Conservation (phyloP, 1,140 invertebrate species). For the Chlorops oryzae region DNA sequence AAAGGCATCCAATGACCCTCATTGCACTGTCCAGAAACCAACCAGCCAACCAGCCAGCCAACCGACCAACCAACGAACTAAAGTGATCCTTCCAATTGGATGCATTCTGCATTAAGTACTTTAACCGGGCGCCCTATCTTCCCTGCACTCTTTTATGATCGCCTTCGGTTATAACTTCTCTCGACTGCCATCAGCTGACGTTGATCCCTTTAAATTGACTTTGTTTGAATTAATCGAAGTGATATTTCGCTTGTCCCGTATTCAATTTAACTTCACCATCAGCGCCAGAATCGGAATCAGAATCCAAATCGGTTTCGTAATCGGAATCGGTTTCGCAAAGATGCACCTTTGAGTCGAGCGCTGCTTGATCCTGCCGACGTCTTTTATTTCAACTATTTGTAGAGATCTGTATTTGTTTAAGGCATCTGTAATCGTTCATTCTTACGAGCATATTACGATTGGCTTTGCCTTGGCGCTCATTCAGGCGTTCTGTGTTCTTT, state of each 20-base stretch:
- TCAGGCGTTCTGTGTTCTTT: too few species aligned
- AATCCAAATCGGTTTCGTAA: not conserved
- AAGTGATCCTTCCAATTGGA: conserved; percentile 18
- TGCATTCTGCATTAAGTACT: conserved; percentile 6
- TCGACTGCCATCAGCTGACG: conserved; percentile 14
- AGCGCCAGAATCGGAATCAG: not conserved
- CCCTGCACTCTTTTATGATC: not conserved
- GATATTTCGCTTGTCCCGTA: conserved; percentile 21
- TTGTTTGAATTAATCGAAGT: conserved; percentile 23
- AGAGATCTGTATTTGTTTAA: too few species aligned
- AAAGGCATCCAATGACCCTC: not conserved
- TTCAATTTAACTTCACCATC: conserved; percentile 14
- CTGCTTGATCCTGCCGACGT: not conserved
- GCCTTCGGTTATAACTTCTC: conserved; percentile 3
- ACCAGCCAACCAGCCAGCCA: not conserved
- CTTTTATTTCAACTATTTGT: not conserved
- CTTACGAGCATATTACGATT: too few species aligned
- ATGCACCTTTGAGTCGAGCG: conserved; percentile 9
- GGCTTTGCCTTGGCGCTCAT: too few species aligned
- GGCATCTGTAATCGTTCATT: too few species aligned
- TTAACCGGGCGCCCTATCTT: not conserved
- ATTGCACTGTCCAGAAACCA: not conserved
- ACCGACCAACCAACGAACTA: conserved; percentile 3
- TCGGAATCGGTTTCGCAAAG: conserved; percentile 6
- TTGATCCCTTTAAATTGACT: conserved; percentile 21